Evolutionary conservation across 2,797 vertebrate genomes (phyloP).

Genomic region (Otus scops): DNA sequence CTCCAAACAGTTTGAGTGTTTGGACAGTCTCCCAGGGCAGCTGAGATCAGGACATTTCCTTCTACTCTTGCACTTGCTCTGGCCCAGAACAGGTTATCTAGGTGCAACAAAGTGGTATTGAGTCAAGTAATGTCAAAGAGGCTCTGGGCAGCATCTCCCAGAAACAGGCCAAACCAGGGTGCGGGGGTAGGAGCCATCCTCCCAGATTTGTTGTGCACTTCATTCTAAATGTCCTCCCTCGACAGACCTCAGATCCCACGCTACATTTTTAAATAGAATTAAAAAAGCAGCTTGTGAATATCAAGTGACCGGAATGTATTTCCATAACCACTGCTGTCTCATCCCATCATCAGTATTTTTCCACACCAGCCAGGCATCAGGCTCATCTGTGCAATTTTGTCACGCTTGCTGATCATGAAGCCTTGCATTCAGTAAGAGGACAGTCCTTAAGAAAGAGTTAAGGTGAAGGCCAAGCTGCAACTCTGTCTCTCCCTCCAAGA

Average conservation of each 20-base stretch:
- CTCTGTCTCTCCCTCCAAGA: neutral
- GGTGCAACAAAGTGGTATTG: neutral
- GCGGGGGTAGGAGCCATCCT: neutral
- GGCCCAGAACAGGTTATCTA: neutral
- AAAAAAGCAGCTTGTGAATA: neutral
- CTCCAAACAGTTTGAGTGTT: neutral
- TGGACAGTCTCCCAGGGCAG: neutral
- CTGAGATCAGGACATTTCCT: neutral
- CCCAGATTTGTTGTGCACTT: neutral
- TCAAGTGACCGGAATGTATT: neutral
- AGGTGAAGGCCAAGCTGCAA: neutral
- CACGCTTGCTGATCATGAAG: neutral
- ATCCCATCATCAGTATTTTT: neutral
- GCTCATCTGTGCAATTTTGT: neutral
- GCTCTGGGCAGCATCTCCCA: neutral
- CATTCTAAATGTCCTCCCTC: neutral
- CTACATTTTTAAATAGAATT: neutral
- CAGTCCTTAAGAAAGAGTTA: neutral
- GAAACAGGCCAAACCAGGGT: rapidly evolving
- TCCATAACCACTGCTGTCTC: neutral
- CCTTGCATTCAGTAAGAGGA: neutral
- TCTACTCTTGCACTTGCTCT: neutral
- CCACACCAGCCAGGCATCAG: neutral
- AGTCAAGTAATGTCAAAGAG: neutral
- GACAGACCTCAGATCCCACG: neutral